Evolutionary conservation across 2,113 vertebrate species (phyloP).

Genomic region (Sebastes fasciatus): DNA sequence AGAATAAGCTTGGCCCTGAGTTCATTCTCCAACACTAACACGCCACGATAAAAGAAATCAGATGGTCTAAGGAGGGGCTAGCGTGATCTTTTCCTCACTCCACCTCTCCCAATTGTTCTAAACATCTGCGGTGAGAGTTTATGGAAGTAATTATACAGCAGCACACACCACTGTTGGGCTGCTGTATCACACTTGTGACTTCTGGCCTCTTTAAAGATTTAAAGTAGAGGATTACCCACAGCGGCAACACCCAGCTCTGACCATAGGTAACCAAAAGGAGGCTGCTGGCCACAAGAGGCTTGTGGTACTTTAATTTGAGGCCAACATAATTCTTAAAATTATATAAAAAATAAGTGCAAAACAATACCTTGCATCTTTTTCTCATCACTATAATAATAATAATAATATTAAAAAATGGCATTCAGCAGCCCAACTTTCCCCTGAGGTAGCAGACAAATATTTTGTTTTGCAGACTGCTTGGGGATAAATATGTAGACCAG

Average conservation of each 20-base stretch:
- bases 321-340: too few relatives aligned
- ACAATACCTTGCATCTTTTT: not conserved
- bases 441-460: too few relatives aligned
- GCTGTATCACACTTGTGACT: slow-evolving; percentile 43
- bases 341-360: not conserved
- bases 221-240: slow-evolving; percentile 35
- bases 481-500: too few relatives aligned
- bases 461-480: too few relatives aligned
- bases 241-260: slow-evolving; percentile 32
- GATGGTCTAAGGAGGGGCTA: not conserved
- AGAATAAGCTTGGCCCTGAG: not conserved
- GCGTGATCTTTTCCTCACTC: not conserved
- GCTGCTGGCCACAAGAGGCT: not conserved
- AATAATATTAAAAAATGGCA: not conserved
- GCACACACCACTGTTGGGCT: slow-evolving; percentile 15
- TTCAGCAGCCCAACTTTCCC: not conserved
- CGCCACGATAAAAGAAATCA: slow-evolving; percentile 10
- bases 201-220: slow-evolving; percentile 53
- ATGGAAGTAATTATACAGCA: slow-evolving; percentile 46
- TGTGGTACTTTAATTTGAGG: not conserved
- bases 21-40: slow-evolving; percentile 3
- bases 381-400: not conserved
- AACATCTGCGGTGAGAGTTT: slow-evolving; percentile 37
- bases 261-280: not conserved
- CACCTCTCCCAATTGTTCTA: slow-evolving; percentile 12